Percentiles rank a stretch among this genome's conserved stretches.
Evolutionary conservation across 2,113 vertebrate species (phyloP).

Genomic region (Electrona antarctica): DNA sequence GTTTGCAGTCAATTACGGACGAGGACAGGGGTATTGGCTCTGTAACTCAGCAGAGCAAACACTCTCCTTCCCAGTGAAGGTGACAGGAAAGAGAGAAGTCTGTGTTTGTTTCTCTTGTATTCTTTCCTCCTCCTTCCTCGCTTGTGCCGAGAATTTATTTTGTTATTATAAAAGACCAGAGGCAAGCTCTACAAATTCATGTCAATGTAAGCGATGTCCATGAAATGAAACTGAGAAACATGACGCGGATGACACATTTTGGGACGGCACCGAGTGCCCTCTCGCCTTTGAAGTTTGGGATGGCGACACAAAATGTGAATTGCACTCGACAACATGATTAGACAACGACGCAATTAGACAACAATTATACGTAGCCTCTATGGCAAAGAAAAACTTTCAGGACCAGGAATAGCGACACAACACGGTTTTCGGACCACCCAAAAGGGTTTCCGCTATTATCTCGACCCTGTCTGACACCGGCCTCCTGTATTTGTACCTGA

Average conservation of each 20-base stretch:
- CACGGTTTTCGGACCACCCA: conserved; percentile 41
- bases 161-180: conserved; percentile 8
- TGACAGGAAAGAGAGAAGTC: conserved; percentile 52
- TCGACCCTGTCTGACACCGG: conserved; percentile 42
- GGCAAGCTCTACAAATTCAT: conserved; percentile 30
- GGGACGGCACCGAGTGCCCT: not conserved
- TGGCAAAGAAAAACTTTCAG: not conserved
- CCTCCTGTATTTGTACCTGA: conserved; percentile 55
- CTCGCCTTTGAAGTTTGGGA: conserved; percentile 15
- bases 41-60: conserved; percentile 72
- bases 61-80: conserved; percentile 58
- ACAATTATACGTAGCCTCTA: not conserved
- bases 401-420: not conserved
- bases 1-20: conserved; percentile 82
- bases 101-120: conserved; percentile 50
- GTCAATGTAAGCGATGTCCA: conserved; percentile 47
- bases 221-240: conserved; percentile 49
- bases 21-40: conserved; percentile 74
- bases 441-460: conserved; percentile 44
- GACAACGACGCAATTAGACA: not conserved
- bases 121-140: conserved; percentile 29
- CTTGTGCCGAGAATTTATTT: no score
- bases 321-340: conserved; percentile 24
- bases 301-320: conserved; percentile 7
- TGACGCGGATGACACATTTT: conserved; percentile 15